Percentiles rank a stretch among this genome's conserved stretches.
These are phyloP conservation scores for Threskiornis aethiopicus DNA, from an alignment of 2,797 vertebrate species.

Conservation along the genomic window DNA sequence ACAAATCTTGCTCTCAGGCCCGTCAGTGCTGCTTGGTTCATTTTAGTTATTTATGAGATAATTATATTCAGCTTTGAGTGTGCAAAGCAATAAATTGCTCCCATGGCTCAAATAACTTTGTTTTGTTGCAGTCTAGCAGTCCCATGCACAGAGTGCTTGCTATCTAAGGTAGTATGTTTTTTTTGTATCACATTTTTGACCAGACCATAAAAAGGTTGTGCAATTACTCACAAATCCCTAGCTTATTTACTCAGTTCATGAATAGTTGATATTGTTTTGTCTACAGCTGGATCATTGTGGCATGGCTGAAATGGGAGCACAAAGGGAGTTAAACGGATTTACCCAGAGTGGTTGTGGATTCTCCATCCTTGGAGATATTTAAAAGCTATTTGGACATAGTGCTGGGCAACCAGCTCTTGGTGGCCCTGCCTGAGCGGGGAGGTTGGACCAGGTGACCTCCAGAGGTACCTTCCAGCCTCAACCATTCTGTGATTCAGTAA, in stretches of 20 bases:
- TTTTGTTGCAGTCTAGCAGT: background rate
- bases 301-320: background rate
- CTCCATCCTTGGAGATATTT: background rate
- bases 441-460: background rate
- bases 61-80: conserved; percentile 32
- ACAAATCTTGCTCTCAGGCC: background rate
- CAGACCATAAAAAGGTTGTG: background rate
- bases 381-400: background rate
- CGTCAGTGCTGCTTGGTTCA: background rate
- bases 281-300: background rate
- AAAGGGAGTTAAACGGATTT: background rate
- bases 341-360: background rate
- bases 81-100: conserved; percentile 35
- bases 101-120: conserved; percentile 17
- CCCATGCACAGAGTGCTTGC: background rate
- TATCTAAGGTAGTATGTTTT: background rate
- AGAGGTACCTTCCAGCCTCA: background rate
- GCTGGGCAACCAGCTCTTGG: background rate
- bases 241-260: background rate
- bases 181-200: background rate
- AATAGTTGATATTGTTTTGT: background rate
- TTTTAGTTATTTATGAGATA: conserved; percentile 47
- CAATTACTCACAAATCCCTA: background rate
- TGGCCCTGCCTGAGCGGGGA: fast-evolving
- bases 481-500: too few relatives aligned